A percentile compares a stretch with the other conserved stretches of the same genome.
Evolutionary conservation across 2,113 vertebrate genomes (phyloP).

Genomic region (Melanotaenia duboulayi): DNA sequence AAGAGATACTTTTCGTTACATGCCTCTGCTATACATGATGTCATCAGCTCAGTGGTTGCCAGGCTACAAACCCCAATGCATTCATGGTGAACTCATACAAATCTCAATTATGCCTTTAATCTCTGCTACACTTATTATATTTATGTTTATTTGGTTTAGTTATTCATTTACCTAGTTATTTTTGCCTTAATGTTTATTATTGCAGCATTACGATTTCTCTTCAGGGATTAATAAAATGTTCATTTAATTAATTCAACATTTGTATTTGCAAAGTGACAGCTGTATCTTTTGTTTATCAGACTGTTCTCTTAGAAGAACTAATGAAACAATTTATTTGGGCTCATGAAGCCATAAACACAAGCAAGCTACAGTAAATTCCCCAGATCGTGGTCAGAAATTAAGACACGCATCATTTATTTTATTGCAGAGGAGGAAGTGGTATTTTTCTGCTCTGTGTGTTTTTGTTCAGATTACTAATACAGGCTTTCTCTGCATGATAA

Average conservation of each 20-base stretch:
- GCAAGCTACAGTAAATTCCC: slow-evolving; percentile 34
- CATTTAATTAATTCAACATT: slow-evolving; percentile 13
- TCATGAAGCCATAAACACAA: slow-evolving; percentile 46
- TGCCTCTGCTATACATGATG: neutral
- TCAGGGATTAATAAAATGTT: neutral
- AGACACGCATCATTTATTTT: slow-evolving; percentile 54
- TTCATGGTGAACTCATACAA: neutral
- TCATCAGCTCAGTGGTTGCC: neutral
- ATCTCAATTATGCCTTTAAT: neutral
- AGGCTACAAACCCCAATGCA: no score
- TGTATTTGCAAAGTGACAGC: slow-evolving; percentile 36
- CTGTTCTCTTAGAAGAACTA: slow-evolving; percentile 46
- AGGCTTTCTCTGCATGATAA: slow-evolving; percentile 41
- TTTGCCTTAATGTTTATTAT: neutral
- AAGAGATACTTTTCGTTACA: no score
- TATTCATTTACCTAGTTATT: neutral
- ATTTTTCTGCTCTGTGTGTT: slow-evolving; percentile 30
- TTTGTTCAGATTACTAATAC: slow-evolving; percentile 47
- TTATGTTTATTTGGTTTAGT: neutral
- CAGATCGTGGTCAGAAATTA: slow-evolving; percentile 37
- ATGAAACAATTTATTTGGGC: slow-evolving; percentile 51
- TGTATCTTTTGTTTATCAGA: slow-evolving; percentile 47
- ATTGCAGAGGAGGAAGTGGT: slow-evolving; percentile 32
- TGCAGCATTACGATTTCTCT: neutral
- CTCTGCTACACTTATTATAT: neutral